Percentiles rank a stretch among this genome's conserved stretches.
These are phyloP conservation scores for Amphimallon solstitiale DNA, from an alignment of 2,888 invertebrate species.

Conservation along the genomic window DNA sequence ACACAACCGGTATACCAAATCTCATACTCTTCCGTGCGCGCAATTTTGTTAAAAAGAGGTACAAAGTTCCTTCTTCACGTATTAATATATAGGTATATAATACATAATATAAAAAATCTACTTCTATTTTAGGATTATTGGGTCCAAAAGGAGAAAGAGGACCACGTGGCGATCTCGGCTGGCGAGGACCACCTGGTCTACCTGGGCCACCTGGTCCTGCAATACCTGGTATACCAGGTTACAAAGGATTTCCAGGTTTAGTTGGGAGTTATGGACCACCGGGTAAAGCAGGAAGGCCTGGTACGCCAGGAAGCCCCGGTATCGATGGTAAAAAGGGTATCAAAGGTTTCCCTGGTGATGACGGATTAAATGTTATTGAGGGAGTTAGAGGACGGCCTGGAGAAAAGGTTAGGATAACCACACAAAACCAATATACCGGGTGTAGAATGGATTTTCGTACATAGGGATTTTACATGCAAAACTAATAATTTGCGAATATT, in stretches of 20 bases:
- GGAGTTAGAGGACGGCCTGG: slow-evolving; percentile 64
- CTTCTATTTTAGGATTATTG: slow-evolving; percentile 64
- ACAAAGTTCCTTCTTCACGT: no score
- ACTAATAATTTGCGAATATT: no score
- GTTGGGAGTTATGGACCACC: slow-evolving; percentile 73
- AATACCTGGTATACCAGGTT: slow-evolving; percentile 64
- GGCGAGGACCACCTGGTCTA: slow-evolving; percentile 65
- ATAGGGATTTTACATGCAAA: no score
- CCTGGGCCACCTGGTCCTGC: slow-evolving; percentile 57
- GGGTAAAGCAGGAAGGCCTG: slow-evolving; percentile 64
- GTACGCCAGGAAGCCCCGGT: slow-evolving; percentile 53
- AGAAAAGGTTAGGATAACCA: slow-evolving; percentile 7
- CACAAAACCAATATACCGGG: no score
- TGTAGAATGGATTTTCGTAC: no score
- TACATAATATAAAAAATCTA: no score
- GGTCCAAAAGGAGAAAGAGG: slow-evolving; percentile 67
- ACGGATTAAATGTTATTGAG: slow-evolving; percentile 66
- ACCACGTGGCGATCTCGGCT: slow-evolving; percentile 65
- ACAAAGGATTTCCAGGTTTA: slow-evolving; percentile 75
- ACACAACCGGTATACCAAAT: no score
- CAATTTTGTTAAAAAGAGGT: no score
- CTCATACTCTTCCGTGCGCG: no score
- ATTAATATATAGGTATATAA: no score
- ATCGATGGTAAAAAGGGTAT: slow-evolving; percentile 58
- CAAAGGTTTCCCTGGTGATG: slow-evolving; percentile 68